Base-by-base conservation (phyloP, 2,797 vertebrate species). In the Nannoperca obscura region DNA sequence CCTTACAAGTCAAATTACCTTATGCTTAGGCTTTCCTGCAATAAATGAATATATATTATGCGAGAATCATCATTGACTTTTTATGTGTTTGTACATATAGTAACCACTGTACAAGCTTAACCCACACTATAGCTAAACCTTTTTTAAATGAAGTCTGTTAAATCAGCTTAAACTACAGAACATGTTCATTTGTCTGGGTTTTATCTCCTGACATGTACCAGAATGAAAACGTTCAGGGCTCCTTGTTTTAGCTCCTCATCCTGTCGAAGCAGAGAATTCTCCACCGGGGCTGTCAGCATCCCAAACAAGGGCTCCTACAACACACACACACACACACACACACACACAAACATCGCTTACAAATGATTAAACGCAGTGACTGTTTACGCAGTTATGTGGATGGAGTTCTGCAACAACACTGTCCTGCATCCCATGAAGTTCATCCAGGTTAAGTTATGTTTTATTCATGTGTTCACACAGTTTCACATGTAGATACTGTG, bases 291-390 rank as follows among this genome's bases (percentile, higher is more conserved):
- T 0, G 96, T 96, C 83, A 98, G 87, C 97, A 98, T 97, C 85
- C 97, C 98, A 1, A 98, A 98, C 5, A 95, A 77, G 0, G 96
- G 96, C 58, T 98, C 97, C 98, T 99, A 78, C 5, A 77, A 82
- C 34, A 75, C 52, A n/a, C 36, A 78, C 32, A 55, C 44, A 79
- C 61, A 72, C 46, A 78, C 38, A 24, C 63, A 55, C 27, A 58
- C 76, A 70, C 40, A 46, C 20, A 70, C 15, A 15, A 10, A 79
- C 32, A 66, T 5, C 9, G n/a, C 34, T 63, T 38, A 58, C 5
- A 53, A 61, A 30, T 49, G 0, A 55, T 34, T 24, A 27, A 15
- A 50, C 38, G 57, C 5, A 64, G 6, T 36, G 30, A 24, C 11
- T 49, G 49, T 58, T 53, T 7, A 72, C 1, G 0, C 40, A 54